These are phyloP conservation scores for Cephus spinipes DNA, from an alignment of 2,888 invertebrate species.

Conservation along the genomic window DNA sequence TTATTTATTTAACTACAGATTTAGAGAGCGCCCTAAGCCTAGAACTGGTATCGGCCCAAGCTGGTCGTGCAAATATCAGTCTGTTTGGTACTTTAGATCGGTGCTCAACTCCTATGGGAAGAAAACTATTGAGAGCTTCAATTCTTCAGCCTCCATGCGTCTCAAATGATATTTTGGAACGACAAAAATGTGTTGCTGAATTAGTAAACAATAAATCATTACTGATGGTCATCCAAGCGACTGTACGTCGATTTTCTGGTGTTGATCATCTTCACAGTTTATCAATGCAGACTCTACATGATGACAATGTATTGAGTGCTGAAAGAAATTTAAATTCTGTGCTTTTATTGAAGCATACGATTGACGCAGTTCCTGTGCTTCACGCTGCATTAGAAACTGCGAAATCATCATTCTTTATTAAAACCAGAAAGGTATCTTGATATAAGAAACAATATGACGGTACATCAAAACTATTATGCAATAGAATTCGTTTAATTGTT, in stretches of 20 bases:
- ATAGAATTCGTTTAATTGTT: not conserved
- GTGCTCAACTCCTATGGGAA: conserved; percentile 81
- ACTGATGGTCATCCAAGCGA: conserved; percentile 74
- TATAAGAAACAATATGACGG: not conserved
- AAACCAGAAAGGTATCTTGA: conserved; percentile 71
- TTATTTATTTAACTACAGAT: conserved; percentile 69
- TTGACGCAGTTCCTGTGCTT: conserved; percentile 79
- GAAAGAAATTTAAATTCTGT: conserved; percentile 84
- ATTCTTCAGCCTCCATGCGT: conserved; percentile 85
- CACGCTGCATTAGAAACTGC: conserved; percentile 70
- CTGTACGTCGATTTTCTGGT: conserved; percentile 77
- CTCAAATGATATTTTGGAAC: conserved; percentile 73
- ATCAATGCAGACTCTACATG: conserved; percentile 66
- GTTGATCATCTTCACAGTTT: conserved; percentile 82
- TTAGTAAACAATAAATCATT: conserved; percentile 77
- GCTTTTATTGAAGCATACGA: conserved; percentile 80
- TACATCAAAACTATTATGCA: conserved; percentile 18
- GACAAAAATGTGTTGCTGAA: conserved; percentile 83
- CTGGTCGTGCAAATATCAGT: conserved; percentile 69
- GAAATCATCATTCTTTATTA: conserved; percentile 70
- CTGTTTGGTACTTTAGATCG: conserved; percentile 77
- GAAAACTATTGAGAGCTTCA: conserved; percentile 81
- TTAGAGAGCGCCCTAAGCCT: conserved; percentile 83
- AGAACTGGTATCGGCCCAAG: conserved; percentile 75
- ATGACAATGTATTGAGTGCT: conserved; percentile 65